These are phyloP conservation scores for Nipponia nippon DNA, from an alignment of 2,113 vertebrate species.

Conservation along the genomic window DNA sequence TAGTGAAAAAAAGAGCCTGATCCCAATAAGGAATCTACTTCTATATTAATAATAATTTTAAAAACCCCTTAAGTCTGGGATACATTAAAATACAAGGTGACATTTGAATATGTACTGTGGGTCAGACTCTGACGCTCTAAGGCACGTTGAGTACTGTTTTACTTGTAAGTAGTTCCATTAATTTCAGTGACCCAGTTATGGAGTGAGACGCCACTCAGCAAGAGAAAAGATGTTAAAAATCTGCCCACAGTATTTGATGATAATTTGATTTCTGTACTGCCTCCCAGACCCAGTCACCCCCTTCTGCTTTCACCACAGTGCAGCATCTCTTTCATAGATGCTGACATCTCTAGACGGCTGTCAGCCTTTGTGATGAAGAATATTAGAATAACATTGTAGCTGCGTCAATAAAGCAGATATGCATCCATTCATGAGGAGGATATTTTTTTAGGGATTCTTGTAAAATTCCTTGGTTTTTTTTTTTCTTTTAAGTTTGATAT, in stretches of 20 bases:
- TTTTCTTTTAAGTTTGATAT: not conserved
- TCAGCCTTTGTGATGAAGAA: slow-evolving; percentile 5
- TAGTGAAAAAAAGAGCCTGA: not conserved
- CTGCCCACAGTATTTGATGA: slow-evolving; percentile 21
- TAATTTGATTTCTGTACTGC: slow-evolving; percentile 41
- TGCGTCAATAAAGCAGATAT: not conserved
- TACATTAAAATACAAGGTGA: slow-evolving; percentile 53
- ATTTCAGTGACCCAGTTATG: slow-evolving; percentile 55
- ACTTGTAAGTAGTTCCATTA: slow-evolving; percentile 48
- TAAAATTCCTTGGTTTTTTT: not conserved
- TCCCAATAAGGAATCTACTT: slow-evolving; percentile 21
- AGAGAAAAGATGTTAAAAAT: slow-evolving; percentile 35
- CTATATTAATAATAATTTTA: slow-evolving; percentile 42
- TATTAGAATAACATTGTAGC: not conserved
- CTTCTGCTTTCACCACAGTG: not conserved
- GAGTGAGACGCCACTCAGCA: not conserved
- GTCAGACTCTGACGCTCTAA: slow-evolving; percentile 25
- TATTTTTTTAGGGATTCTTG: not conserved
- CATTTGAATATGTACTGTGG: slow-evolving; percentile 40
- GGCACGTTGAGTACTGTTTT: slow-evolving; percentile 6
- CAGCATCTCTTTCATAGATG: slow-evolving; percentile 23
- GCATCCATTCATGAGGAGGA: not conserved
- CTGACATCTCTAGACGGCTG: slow-evolving; percentile 26
- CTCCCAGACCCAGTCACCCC: not conserved
- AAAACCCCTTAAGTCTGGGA: not conserved